Conservation (phyloP, 2,888 invertebrate genomes). For the Caenorhabditis doughertyi region DNA sequence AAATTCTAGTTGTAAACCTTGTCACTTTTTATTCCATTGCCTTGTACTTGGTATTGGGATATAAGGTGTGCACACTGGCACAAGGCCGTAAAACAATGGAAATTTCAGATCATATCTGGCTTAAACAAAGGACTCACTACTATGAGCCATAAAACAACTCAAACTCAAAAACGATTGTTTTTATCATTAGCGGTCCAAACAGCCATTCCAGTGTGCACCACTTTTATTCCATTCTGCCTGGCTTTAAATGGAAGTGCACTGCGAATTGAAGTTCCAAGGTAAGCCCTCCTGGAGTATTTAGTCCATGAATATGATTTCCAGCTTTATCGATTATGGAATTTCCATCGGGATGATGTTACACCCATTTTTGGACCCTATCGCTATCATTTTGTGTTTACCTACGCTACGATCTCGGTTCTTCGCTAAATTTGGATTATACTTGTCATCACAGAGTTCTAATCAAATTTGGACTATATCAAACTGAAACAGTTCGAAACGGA, state of each 20-base stretch:
- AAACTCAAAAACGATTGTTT: constrained; percentile 16
- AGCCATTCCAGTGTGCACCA: neutral
- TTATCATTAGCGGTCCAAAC: neutral
- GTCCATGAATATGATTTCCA: too few species aligned
- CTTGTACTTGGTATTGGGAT: constrained; percentile 2
- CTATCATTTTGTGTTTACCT: constrained; percentile 2
- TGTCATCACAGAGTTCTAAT: neutral
- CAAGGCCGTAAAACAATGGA: too few species aligned
- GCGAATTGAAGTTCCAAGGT: neutral
- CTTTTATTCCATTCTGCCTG: neutral
- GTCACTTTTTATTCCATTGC: constrained; percentile 1
- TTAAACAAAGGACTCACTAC: constrained; percentile 3
- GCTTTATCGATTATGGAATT: too few species aligned
- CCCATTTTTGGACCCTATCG: constrained; percentile 2
- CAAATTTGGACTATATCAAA: neutral
- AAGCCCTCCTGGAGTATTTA: too few species aligned
- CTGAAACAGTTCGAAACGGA: neutral
- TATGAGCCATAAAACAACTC: constrained; percentile 21
- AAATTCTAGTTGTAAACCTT: neutral
- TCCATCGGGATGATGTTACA: too few species aligned
- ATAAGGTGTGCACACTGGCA: neutral
- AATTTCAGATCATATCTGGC: neutral
- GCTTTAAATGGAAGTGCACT: neutral
- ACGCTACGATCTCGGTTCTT: neutral
- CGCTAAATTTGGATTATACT: neutral